phyloP scores from a whole-genome alignment of 2,797 vertebrate species.

The Microcaecilia unicolor region DNA sequence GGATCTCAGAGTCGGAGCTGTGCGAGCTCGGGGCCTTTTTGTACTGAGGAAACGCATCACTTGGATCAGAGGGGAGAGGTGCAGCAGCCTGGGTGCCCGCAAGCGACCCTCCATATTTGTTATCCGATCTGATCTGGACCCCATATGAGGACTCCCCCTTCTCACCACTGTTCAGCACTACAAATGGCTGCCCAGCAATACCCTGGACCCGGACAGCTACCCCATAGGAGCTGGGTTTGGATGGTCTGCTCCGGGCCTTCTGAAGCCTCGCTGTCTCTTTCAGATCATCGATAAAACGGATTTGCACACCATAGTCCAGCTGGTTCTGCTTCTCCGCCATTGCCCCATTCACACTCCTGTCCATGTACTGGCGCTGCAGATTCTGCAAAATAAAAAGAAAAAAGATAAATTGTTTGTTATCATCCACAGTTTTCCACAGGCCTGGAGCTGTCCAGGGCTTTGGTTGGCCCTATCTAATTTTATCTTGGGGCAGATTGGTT shows the following conservation, averaged over 20 bases:
- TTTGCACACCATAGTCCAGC: slow-evolving; percentile 83
- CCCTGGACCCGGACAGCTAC: slow-evolving; percentile 88
- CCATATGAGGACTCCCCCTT: slow-evolving; percentile 83
- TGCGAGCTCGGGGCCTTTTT: neutral
- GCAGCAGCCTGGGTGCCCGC: neutral
- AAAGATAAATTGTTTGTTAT: no score
- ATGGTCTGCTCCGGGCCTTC: slow-evolving; percentile 20
- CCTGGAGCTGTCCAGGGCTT: neutral
- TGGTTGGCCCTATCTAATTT: no score
- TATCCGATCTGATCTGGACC: slow-evolving; percentile 68
- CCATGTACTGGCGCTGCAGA: slow-evolving; percentile 6
- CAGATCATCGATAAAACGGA: slow-evolving; percentile 79
- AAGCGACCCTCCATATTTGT: neutral
- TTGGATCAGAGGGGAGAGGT: neutral
- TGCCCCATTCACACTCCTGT: slow-evolving; percentile 11
- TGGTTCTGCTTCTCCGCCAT: slow-evolving; percentile 59
- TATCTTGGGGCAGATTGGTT: rapidly evolving
- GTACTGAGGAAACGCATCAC: neutral
- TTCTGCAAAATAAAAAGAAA: neutral
- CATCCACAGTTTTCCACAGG: neutral
- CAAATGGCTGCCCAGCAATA: slow-evolving; percentile 86
- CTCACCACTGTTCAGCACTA: slow-evolving; percentile 83
- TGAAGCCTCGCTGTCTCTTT: slow-evolving; percentile 38
- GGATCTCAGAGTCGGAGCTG: slow-evolving; percentile 36
- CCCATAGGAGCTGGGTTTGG: slow-evolving; percentile 59